Base-by-base conservation (phyloP, 2,113 vertebrate species). In the Phyllostomus discolor region DNA sequence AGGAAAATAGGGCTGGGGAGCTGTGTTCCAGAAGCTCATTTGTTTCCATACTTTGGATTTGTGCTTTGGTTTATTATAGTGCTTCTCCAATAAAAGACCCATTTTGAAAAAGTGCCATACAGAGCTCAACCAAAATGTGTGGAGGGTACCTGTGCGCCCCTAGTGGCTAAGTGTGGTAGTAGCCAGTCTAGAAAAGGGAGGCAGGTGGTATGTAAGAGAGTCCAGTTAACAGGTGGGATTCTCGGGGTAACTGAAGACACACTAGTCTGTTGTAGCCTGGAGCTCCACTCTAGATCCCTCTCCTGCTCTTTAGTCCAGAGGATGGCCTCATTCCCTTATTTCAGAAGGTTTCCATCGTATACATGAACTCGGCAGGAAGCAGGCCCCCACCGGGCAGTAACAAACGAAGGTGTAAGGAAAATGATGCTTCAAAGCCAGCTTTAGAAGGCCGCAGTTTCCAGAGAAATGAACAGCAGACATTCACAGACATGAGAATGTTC, bases 391-490 rank as follows among this genome's bases (percentile, higher is more conserved):
- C n/a, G 57, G 88, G 81, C 52, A 41, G 67, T n/a, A 54, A 78
- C 43, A 75, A 54, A 78, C 43, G 70, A 73, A 93, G 48, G 67
- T 87, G 20, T 79, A 24, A 70, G 38, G 76, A 72, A 95, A 94
- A 88, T 48, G 70, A 46, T 78, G 86, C 69, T 73, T 88, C 26
- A 38, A 59, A 50, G 57, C 41, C 90, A 84, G 94, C 81, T 92
- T 96, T 64, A 91, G 92, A 94, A 92, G 96, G 94, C 67, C 72
- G 0, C 46, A 64, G 75, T 81, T 93, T 94, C 93, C 93, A 95
- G 96, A 97, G 86, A 93, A 97, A 96, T 80, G 72, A 92, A 94
- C 38, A 88, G 73, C 66, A 83, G 92, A 96, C 96, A 89, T 87
- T 94, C 91, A 94, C 46, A 94, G 88, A 95, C 79, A 87, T 1